These are phyloP conservation scores for Podocnemis expansa DNA, from an alignment of 2,113 vertebrate species.

Conservation along the genomic window DNA sequence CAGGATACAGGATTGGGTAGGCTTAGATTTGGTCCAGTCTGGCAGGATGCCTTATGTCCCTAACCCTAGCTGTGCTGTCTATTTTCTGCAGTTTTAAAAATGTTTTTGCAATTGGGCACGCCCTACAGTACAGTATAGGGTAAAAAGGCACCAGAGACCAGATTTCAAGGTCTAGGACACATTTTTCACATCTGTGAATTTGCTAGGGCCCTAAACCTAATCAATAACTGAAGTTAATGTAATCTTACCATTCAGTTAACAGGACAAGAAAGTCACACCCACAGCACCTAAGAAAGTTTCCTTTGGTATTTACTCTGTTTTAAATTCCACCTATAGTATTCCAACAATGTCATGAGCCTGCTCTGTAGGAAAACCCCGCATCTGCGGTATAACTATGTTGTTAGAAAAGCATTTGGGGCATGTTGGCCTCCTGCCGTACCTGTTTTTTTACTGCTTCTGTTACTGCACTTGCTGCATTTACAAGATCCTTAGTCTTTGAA, in stretches of 20 bases:
- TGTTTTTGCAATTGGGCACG: neutral
- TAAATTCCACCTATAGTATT: neutral
- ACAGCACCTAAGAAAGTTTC: neutral
- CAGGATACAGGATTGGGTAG: neutral
- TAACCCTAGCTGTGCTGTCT: neutral
- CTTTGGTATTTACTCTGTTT: neutral
- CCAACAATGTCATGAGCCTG: neutral
- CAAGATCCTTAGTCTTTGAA: slow-evolving; percentile 86
- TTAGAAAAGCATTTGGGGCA: neutral
- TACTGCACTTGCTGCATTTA: slow-evolving; percentile 84
- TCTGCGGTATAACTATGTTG: neutral
- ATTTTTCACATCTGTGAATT: too few relatives aligned
- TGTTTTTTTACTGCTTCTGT: slow-evolving; percentile 87
- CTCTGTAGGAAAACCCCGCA: neutral
- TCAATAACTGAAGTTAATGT: neutral
- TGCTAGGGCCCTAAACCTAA: too few relatives aligned
- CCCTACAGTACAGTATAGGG: too few relatives aligned
- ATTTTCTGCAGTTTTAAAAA: neutral
- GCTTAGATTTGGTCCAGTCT: neutral
- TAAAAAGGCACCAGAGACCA: too few relatives aligned
- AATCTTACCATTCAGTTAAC: neutral
- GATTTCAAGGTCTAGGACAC: too few relatives aligned
- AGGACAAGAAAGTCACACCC: neutral
- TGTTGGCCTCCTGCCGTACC: slow-evolving; percentile 56
- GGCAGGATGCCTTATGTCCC: neutral